Percentiles rank a stretch among this genome's conserved stretches.
phyloP scores from a whole-genome alignment of 2,888 invertebrate species.

The Eumerus sabulonum region DNA sequence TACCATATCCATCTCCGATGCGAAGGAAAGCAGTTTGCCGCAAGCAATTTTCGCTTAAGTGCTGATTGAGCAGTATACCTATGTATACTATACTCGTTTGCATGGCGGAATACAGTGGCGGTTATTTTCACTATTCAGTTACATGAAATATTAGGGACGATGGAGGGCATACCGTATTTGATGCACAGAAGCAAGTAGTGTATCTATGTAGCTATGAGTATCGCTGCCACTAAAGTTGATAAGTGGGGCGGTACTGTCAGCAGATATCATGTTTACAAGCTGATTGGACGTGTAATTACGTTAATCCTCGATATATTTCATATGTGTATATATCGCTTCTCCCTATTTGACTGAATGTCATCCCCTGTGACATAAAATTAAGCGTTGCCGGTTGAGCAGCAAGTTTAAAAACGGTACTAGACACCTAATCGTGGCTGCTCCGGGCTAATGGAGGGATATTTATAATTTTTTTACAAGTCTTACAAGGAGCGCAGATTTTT shows the following conservation, averaged over 20 bases:
- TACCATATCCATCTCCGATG: not conserved
- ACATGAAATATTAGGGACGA: constrained; percentile 25
- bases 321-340: not conserved
- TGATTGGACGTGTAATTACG: constrained; percentile 43
- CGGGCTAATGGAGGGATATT: no score
- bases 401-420: no score
- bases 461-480: no score
- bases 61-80: constrained; percentile 7
- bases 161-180: not conserved
- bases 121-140: no score
- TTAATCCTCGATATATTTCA: constrained; percentile 26
- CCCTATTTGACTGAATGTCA: no score
- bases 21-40: not conserved
- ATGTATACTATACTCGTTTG: not conserved
- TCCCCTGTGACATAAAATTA: no score
- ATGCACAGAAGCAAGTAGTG: not conserved
- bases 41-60: constrained; percentile 14
- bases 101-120: no score
- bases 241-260: constrained; percentile 12
- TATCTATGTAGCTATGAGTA: no score
- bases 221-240: no score
- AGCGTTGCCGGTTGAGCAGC: no score
- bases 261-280: constrained; percentile 32
- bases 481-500: no score
- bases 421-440: no score